These are phyloP conservation scores for Sitobion miscanthi DNA, from an alignment of 1,140 invertebrate genomes.

Conservation along the genomic window DNA sequence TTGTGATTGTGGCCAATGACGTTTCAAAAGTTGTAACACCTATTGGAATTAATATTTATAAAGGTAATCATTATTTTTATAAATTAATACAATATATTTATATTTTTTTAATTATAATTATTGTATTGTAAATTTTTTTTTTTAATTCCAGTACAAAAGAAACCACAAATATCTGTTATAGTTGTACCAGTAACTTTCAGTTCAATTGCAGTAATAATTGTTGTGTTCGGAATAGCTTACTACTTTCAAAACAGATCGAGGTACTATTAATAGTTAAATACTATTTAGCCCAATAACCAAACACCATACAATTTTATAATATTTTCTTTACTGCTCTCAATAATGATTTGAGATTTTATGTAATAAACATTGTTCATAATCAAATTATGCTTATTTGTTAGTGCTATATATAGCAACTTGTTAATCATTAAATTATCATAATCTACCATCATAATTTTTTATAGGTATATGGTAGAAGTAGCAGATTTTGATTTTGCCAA, in stretches of 20 bases:
- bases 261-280: slow-evolving; percentile 62
- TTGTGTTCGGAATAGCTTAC: slow-evolving; percentile 84
- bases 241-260: slow-evolving; percentile 79
- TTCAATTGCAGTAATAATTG: slow-evolving; percentile 77
- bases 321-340: neutral
- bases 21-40: slow-evolving; percentile 72
- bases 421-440: neutral
- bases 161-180: slow-evolving; percentile 82
- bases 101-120: neutral
- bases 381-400: neutral
- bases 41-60: slow-evolving; percentile 78
- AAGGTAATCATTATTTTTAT: slow-evolving; percentile 68
- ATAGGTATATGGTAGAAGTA: slow-evolving; percentile 80
- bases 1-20: slow-evolving; percentile 78
- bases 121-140: slow-evolving; percentile 53
- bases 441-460: neutral
- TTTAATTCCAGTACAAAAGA: slow-evolving; percentile 70
- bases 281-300: neutral
- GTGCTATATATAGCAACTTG: too few relatives aligned
- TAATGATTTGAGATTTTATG: neutral
- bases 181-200: slow-evolving; percentile 82
- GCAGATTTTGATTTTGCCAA: slow-evolving; percentile 88
- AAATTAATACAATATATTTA: neutral
- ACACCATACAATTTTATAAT: neutral
- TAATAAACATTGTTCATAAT: neutral